phyloP scores from a whole-genome alignment of 2,113 vertebrate species.

The Mobula hypostoma region DNA sequence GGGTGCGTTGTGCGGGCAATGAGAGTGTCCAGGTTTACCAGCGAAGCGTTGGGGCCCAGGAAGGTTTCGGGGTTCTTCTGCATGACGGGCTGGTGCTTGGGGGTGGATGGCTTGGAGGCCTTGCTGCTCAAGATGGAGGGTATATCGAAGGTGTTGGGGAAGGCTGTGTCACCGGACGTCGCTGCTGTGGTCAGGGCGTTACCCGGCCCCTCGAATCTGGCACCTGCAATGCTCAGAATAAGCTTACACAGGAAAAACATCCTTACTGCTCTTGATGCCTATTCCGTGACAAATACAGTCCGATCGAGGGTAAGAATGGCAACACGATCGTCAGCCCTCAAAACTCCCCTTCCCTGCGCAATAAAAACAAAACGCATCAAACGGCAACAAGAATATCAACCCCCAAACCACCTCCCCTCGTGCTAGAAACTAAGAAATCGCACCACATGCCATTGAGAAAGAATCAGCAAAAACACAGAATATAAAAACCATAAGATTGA shows the following conservation, averaged over 20 bases:
- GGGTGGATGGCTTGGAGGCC: constrained; percentile 48
- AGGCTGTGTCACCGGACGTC: constrained; percentile 67
- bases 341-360: no score
- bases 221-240: background rate
- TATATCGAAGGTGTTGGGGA: constrained; percentile 76
- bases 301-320: no score
- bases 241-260: background rate
- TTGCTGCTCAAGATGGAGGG: background rate
- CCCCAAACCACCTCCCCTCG: no score
- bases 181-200: background rate
- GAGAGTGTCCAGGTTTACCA: constrained; percentile 81
- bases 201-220: background rate
- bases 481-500: no score
- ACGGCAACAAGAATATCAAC: no score
- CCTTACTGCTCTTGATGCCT: background rate
- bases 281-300: background rate
- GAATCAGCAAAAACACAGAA: no score
- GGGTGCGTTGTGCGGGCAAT: constrained; percentile 73
- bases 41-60: constrained; percentile 79
- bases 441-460: no score
- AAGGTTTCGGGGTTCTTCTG: constrained; percentile 85
- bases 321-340: no score
- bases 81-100: constrained; percentile 52
- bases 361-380: no score
- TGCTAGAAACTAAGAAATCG: no score